A percentile compares a stretch with the other conserved stretches of the same genome.
Conservation (phyloP, 2,888 invertebrate genomes). For the Amorpha juglandis region DNA sequence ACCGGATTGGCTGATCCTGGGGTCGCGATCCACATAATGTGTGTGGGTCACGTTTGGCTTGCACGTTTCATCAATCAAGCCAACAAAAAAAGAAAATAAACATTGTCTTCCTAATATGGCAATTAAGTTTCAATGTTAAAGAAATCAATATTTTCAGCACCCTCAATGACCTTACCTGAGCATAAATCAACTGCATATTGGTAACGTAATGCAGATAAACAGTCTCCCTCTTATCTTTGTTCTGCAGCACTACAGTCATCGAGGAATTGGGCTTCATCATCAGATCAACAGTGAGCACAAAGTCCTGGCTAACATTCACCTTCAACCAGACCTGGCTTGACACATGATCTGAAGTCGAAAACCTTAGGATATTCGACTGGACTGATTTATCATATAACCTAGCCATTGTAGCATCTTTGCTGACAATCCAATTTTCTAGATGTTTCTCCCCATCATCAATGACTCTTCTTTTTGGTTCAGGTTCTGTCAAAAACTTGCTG, state of each 20-base stretch:
- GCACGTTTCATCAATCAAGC: too few relatives aligned
- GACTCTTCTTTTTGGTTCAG: conserved; percentile 88
- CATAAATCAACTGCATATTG: conserved; percentile 88
- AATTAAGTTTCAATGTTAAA: too few relatives aligned
- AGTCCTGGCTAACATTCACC: conserved; percentile 82
- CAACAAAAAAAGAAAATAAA: too few relatives aligned
- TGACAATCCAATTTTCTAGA: conserved; percentile 89
- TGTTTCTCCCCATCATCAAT: conserved; percentile 90
- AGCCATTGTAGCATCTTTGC: conserved; percentile 87
- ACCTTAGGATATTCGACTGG: conserved; percentile 87
- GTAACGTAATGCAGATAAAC: conserved; percentile 93
- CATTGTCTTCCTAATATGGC: too few relatives aligned
- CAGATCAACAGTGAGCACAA: conserved; percentile 90
- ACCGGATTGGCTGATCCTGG: too few relatives aligned
- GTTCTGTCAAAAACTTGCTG: conserved; percentile 95
- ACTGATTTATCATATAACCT: conserved; percentile 85
- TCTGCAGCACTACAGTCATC: conserved; percentile 90
- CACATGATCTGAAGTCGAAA: conserved; percentile 88
- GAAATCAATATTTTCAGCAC: too few relatives aligned
- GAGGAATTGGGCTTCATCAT: conserved; percentile 91
- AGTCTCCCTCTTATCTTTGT: conserved; percentile 89
- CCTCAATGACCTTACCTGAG: conserved; percentile 82
- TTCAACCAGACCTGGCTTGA: conserved; percentile 88
- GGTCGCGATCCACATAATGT: too few relatives aligned
- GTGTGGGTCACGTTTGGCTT: too few relatives aligned